These are phyloP conservation scores for Gopherus flavomarginatus DNA, from an alignment of 2,113 vertebrate species.

Conservation along the genomic window DNA sequence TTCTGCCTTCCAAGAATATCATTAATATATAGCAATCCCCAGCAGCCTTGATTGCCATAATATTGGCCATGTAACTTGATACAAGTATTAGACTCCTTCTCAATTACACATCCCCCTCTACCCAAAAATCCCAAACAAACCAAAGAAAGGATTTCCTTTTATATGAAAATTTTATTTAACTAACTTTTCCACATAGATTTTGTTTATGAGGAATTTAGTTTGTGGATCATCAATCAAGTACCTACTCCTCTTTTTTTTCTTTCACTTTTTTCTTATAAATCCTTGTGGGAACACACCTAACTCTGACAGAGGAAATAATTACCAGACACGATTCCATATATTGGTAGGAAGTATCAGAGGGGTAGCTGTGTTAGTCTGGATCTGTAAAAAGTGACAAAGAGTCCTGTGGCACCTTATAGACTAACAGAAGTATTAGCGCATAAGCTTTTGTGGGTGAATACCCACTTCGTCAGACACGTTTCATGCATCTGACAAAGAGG, in stretches of 20 bases:
- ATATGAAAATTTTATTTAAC: neutral
- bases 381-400: no score
- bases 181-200: neutral
- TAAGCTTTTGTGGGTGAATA: no score
- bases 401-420: no score
- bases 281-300: neutral
- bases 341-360: neutral
- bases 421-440: no score
- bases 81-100: accelerated
- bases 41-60: neutral
- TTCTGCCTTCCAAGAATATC: accelerated
- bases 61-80: neutral
- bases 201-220: neutral
- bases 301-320: neutral
- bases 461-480: no score
- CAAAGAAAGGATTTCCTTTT: accelerated
- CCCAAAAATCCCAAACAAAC: neutral
- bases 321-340: neutral
- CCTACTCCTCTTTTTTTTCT: neutral
- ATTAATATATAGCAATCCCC: neutral
- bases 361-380: no score
- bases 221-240: neutral
- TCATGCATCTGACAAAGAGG: no score
- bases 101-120: neutral
- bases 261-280: neutral